Evolutionary conservation across 2,888 invertebrate genomes (phyloP), one percentile per base, ranked within the genome.

Genomic region (Corythucha ciliata): DNA sequence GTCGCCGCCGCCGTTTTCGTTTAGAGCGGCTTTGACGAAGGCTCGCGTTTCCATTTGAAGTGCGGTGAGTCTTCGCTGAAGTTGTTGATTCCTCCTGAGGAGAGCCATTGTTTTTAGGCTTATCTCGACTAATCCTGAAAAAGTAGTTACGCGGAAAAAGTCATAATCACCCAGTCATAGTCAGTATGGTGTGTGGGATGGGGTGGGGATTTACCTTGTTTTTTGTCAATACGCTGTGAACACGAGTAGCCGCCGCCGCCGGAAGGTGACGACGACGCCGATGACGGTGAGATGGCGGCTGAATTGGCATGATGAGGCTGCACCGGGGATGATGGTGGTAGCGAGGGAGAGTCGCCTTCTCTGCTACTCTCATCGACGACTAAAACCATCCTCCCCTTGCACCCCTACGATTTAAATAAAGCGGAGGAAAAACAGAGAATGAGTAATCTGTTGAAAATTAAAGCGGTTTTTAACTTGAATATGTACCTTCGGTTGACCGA

Each of bases 41-140:
- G 76, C 74, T 3, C 74, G 72, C 0, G 80, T 80, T 66, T 81
- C 79, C 52, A 73, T 69, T 76, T 75, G 53, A 71, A 70, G 60
- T 21, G 63, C 60, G 12, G 63, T 60, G 29, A 69, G 58, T 25
- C 66, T 64, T 40, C 61, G 58, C 39, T 67, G 66, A 10, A 68
- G 60, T 10, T 62, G 55, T 33, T 64, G 63, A 55, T 68, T 68
- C 44, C 64, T 60, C 33, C 64, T 61, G 10, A 68, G 58, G 18
- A 69, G 59, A 18, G 64, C 65, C 37, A 67, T 66, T 4, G 69
- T 68, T 53, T 65, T 63, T 56, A 67, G 61, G n/a, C 68, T 68
- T 10, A 68, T 64, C 37, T 64, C 62, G 53, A 68, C 59, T 22
- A 69, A 59, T 5, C 66, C 67, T 46, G 57, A 22, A 25, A 47